phyloP scores from a whole-genome alignment of 2,797 vertebrate species.

The Euthynnus affinis region DNA sequence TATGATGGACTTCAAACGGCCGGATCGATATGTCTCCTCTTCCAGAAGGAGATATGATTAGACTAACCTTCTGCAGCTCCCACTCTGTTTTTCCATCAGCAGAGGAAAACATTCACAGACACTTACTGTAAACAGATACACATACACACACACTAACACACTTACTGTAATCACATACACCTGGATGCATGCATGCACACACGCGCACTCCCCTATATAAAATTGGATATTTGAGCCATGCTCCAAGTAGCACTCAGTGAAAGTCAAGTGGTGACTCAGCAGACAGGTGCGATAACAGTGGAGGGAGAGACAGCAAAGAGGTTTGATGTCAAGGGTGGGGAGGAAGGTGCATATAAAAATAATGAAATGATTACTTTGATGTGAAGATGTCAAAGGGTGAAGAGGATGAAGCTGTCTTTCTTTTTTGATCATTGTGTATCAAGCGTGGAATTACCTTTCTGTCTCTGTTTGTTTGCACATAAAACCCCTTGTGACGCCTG shows the following conservation, averaged over 20 bases:
- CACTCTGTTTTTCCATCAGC: slow-evolving; percentile 57
- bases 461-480: not conserved
- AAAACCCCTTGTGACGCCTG: not conserved
- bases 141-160: slow-evolving; percentile 26
- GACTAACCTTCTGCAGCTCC: slow-evolving; percentile 44
- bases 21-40: slow-evolving; percentile 63
- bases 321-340: slow-evolving; percentile 12
- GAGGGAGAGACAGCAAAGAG: slow-evolving; percentile 8
- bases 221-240: slow-evolving; percentile 39
- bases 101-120: slow-evolving; percentile 46
- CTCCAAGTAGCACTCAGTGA: slow-evolving; percentile 45
- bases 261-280: slow-evolving; percentile 71
- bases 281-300: slow-evolving; percentile 17
- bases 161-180: slow-evolving; percentile 45
- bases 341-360: slow-evolving; percentile 1
- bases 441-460: slow-evolving; percentile 4
- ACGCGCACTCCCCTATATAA: slow-evolving; percentile 16
- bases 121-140: slow-evolving; percentile 50
- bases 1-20: slow-evolving; percentile 29
- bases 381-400: slow-evolving; percentile 13
- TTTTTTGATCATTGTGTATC: slow-evolving; percentile 5
- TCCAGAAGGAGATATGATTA: slow-evolving; percentile 62
- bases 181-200: slow-evolving; percentile 20
- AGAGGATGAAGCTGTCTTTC: not conserved
- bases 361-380: slow-evolving; percentile 25